Conservation (phyloP, 2,113 vertebrate genomes). For the Porphyrio hochstetteri region DNA sequence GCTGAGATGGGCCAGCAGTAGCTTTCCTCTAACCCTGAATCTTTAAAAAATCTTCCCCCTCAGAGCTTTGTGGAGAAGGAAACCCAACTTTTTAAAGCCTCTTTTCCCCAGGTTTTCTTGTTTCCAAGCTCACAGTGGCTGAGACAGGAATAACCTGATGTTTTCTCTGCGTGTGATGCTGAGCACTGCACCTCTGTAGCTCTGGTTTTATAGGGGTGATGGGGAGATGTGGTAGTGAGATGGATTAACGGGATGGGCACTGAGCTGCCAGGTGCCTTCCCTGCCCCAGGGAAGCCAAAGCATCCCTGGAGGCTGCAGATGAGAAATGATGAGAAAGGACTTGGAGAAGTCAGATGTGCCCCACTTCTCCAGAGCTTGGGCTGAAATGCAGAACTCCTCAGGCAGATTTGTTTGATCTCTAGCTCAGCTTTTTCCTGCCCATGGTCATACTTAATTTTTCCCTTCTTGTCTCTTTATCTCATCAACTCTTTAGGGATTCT, state of each 20-base stretch:
- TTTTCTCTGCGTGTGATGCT: not conserved
- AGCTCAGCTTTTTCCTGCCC: not conserved
- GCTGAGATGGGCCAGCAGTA: not conserved
- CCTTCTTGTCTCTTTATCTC: not conserved
- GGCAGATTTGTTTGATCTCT: not conserved
- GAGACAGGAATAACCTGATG: not conserved
- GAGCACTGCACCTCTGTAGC: not conserved
- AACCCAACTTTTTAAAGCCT: not conserved
- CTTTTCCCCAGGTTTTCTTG: not conserved
- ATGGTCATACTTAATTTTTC: not conserved
- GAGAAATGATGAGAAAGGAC: not conserved
- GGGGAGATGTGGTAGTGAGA: not conserved
- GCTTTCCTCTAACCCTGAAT: slow-evolving; percentile 11
- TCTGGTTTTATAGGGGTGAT: not conserved
- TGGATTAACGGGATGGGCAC: not conserved
- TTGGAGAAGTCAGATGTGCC: not conserved
- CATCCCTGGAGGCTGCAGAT: not conserved
- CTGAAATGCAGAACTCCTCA: not conserved
- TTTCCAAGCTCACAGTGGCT: not conserved
- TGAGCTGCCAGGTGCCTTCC: not conserved
- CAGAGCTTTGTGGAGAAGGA: not conserved
- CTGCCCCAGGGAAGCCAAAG: not conserved
- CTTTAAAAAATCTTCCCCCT: slow-evolving; percentile 4
- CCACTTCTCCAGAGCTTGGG: not conserved
- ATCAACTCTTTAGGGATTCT: not conserved